Base-by-base conservation (phyloP, 2,888 invertebrate species). In the Zeuzera pyrina region DNA sequence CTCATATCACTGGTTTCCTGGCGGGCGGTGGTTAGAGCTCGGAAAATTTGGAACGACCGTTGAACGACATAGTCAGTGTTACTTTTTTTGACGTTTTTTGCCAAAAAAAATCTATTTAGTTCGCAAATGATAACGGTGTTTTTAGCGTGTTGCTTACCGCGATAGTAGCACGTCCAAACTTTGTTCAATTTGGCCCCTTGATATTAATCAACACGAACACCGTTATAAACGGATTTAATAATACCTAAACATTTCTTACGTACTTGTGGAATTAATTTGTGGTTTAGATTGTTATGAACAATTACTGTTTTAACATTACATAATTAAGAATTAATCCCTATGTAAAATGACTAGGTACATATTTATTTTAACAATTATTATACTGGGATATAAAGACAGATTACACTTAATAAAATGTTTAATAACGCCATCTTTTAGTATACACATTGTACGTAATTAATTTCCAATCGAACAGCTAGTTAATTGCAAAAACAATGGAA, bases 21-120 rank as follows among this genome's bases (percentile, higher is more conserved):
- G 29, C 34, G 40, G 39, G 38, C 28, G 38, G 46, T 57, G 54
- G 52, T 50, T 58, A 57, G 43, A 42, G 43, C 44, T 57, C 53
- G 49, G 52, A 60, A 54, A 58, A 65, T 73, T 70, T 66, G 63
- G 76, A 65, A 51, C 79, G 56, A 77, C 79, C 77, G 78, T 79
- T 83, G 68, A 55, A 57, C 67, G 72, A 61, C 59, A 65, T 65
- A 64, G 63, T 59, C 59, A 59, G 57, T 65, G 60, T 67, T 68
- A 61, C 68, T 68, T 73, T 79, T 59, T 79, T 74, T 70, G 64
- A 68, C 61, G 63, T 58, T 74, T 81, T 81, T 81, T 77, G 63
- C 59, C 68, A 52, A 67, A 72, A n/a, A n/a, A 73, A 74, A 63
- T 64, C 67, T 76, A 74, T 79, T 73, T 72, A 67, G 72, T 71